phyloP scores from a whole-genome alignment of 1,140 invertebrate genomes.

The Sminthurides bifidus region DNA sequence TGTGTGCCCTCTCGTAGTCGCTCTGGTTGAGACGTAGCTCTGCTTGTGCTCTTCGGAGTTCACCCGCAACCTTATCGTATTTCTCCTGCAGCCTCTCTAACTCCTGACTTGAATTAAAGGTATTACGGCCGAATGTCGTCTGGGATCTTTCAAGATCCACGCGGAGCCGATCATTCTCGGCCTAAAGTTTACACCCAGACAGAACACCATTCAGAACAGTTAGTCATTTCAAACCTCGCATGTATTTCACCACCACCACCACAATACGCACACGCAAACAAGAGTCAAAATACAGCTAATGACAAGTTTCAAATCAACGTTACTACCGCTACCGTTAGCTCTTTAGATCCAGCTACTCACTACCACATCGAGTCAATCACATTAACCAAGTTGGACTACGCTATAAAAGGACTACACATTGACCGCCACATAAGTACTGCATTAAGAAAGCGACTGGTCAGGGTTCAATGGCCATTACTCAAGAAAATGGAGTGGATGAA shows the following conservation, averaged over 20 bases:
- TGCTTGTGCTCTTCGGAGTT: slow-evolving; percentile 63
- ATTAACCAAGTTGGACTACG: no score
- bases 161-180: slow-evolving; percentile 45
- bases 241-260: no score
- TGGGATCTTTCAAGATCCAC: slow-evolving; percentile 73
- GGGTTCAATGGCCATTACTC: no score
- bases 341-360: neutral
- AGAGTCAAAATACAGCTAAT: no score
- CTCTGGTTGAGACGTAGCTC: slow-evolving; percentile 67
- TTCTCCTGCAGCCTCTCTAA: slow-evolving; percentile 73
- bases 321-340: neutral
- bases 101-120: slow-evolving; percentile 58
- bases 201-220: slow-evolving; percentile 5
- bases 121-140: slow-evolving; percentile 63
- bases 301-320: no score
- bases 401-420: no score
- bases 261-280: no score
- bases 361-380: no score
- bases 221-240: neutral
- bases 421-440: no score
- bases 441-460: no score
- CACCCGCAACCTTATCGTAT: slow-evolving; percentile 68
- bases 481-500: no score
- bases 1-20: slow-evolving; percentile 71
- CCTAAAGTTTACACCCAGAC: slow-evolving; percentile 9